Base-by-base conservation (phyloP, 1,140 invertebrate species). In the Whitmania pigra region DNA sequence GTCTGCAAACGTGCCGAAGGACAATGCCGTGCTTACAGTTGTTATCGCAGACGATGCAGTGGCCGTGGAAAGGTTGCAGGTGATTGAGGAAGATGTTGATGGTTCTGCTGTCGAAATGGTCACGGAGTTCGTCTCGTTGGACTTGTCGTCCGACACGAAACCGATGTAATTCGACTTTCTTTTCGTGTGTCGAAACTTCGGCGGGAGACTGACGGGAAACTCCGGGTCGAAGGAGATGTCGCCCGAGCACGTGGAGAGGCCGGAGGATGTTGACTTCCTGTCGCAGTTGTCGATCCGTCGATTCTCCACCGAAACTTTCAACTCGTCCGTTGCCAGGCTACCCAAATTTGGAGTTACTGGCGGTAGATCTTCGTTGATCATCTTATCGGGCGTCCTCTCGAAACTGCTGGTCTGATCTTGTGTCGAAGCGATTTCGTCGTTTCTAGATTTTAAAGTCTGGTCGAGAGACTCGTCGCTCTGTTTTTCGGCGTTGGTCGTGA, bases 151-250 rank as follows among this genome's bases (percentile, higher is more conserved):
- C 53, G 43, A 5, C 6, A 70, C n/a, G 11, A 22, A 70, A 15
- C 36, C 53, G n/a, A 2, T 25, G 6, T 25, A 70, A 9, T 53
- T 70, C n/a, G 69, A 17, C 53, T 70, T 70, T n/a, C 53, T 53
- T 31, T 70, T 70, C 18, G 69, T 22, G 29, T 53, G 69, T 7
- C 69, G 69, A 25, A 70, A 70, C 29, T 70, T 70, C 17, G 69
- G 69, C 40, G 40, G 69, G 0, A 70, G 49, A 18, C 40, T 70
- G 36, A 36, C 36, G 2, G 40, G 27, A 4, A 25, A 25, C 6
- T 53, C 36, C 3, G 36, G 36, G 13, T 53, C 49, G 53, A 53
- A 43, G 18, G 69, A 36, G 17, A 70, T 49, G 29, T 70, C 69
- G 17, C 31, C 69, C 2, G 69, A 70, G 69, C 69, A 70, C 0